Evolutionary conservation across 1,140 invertebrate species (phyloP).

Genomic region (Lasaia peninsularis): DNA sequence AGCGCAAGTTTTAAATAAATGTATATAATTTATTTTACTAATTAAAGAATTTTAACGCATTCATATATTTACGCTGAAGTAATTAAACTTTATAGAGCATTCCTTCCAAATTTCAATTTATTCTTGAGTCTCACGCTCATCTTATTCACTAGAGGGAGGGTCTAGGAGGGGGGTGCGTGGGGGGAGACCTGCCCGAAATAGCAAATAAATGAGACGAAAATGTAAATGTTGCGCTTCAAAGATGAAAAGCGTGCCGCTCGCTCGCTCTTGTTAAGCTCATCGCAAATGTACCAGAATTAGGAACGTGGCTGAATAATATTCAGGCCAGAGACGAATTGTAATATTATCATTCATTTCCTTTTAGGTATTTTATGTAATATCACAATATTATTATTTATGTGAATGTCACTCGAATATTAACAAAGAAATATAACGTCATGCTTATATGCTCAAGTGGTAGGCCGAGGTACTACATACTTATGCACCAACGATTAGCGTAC

Average conservation of each 20-base stretch:
- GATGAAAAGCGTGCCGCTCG: conserved; percentile 72
- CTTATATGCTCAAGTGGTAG: too few species aligned
- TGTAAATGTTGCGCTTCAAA: conserved; percentile 76
- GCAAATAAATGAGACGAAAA: conserved; percentile 77
- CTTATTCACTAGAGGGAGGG: conserved; percentile 67
- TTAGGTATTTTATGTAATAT: background rate
- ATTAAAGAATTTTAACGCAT: conserved; percentile 58
- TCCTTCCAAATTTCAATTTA: conserved; percentile 74
- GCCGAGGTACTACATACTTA: too few species aligned
- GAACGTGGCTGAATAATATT: conserved; percentile 69
- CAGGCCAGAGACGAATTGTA: conserved; percentile 48
- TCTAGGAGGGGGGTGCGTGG: conserved; percentile 34
- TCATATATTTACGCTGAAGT: conserved; percentile 72
- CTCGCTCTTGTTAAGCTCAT: conserved; percentile 71
- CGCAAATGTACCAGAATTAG: conserved; percentile 75
- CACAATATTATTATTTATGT: too few species aligned
- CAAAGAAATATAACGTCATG: too few species aligned
- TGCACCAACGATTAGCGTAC: too few species aligned
- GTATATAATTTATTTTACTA: conserved; percentile 48
- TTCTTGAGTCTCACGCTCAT: conserved; percentile 63
- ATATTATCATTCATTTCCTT: conserved; percentile 13
- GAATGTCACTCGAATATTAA: too few species aligned
- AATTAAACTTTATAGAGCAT: conserved; percentile 77
- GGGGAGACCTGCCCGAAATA: conserved; percentile 64
- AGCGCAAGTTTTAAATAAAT: too few species aligned